Percentiles rank a stretch among this genome's conserved stretches.
Evolutionary conservation across 2,888 invertebrate species (phyloP).

Genomic region (Keiferia lycopersicella): DNA sequence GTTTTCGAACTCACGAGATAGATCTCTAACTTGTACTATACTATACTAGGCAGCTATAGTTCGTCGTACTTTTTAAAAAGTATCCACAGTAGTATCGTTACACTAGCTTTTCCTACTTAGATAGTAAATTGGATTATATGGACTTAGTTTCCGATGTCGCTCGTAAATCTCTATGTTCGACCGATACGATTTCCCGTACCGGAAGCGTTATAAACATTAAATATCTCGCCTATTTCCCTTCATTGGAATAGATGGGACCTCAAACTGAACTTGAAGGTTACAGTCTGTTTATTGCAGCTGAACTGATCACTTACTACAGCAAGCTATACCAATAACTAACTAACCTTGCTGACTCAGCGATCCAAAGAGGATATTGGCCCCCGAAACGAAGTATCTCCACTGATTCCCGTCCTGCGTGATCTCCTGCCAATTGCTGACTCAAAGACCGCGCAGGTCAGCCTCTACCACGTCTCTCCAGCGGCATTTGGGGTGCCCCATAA

Average conservation of each 20-base stretch:
- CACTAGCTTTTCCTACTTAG: slow-evolving; percentile 6
- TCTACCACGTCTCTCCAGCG: too few species aligned
- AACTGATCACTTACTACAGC: too few species aligned
- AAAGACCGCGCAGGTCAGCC: too few species aligned
- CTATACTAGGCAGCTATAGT: neutral
- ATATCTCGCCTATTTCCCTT: neutral
- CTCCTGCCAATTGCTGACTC: too few species aligned
- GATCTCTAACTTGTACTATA: slow-evolving; percentile 9
- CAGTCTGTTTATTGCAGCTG: too few species aligned
- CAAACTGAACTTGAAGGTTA: too few species aligned
- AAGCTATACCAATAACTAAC: too few species aligned
- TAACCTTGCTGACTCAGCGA: too few species aligned
- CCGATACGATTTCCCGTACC: neutral
- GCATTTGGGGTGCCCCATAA: too few species aligned
- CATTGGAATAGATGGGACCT: neutral
- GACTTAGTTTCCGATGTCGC: slow-evolving; percentile 1
- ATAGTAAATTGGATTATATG: slow-evolving; percentile 3
- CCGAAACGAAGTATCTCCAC: too few species aligned
- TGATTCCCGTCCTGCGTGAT: too few species aligned
- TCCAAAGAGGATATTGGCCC: too few species aligned
- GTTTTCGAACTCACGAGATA: neutral
- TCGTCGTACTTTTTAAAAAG: neutral
- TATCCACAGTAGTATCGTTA: neutral
- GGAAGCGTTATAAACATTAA: neutral
- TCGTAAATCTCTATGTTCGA: neutral